Percentiles rank a stretch among this genome's conserved stretches.
Conservation (phyloP, 2,113 vertebrate genomes). For the Acanthochromis polyacanthus region DNA sequence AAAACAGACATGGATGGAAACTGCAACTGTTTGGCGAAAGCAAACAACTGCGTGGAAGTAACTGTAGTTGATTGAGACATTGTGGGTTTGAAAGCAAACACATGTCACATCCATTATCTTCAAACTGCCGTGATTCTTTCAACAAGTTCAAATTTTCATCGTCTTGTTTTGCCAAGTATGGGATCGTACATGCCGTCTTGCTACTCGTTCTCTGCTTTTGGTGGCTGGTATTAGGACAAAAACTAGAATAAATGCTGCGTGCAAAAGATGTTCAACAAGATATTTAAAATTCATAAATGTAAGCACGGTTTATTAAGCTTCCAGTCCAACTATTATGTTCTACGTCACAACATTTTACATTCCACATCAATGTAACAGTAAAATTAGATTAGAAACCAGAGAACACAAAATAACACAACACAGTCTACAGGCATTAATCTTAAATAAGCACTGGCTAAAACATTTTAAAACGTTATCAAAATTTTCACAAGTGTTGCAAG, state of each 20-base stretch:
- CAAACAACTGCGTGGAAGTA: too few species aligned
- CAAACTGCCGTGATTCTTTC: background rate
- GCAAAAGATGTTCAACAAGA: background rate
- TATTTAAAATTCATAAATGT: slow-evolving; percentile 25
- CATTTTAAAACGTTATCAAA: slow-evolving; percentile 77
- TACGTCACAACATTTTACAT: slow-evolving; percentile 80
- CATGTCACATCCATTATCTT: background rate
- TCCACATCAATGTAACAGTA: slow-evolving; percentile 77
- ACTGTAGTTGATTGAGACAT: too few species aligned
- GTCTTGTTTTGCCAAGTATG: too few species aligned
- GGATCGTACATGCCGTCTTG: too few species aligned
- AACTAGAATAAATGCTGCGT: too few species aligned
- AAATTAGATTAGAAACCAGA: slow-evolving; percentile 69
- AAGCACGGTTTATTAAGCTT: slow-evolving; percentile 79
- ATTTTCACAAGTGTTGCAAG: slow-evolving; percentile 71
- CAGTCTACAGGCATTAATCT: slow-evolving; percentile 61
- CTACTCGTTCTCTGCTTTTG: too few species aligned
- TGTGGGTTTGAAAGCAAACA: background rate
- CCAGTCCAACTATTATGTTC: slow-evolving; percentile 66
- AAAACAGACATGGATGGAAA: too few species aligned
- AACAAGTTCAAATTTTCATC: background rate
- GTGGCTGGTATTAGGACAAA: too few species aligned
- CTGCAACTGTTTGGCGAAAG: too few species aligned
- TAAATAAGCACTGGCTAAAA: slow-evolving; percentile 70
- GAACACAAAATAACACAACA: slow-evolving; percentile 63